Conservation (phyloP, 2,113 vertebrate genomes). For the Accipiter virgatus region DNA sequence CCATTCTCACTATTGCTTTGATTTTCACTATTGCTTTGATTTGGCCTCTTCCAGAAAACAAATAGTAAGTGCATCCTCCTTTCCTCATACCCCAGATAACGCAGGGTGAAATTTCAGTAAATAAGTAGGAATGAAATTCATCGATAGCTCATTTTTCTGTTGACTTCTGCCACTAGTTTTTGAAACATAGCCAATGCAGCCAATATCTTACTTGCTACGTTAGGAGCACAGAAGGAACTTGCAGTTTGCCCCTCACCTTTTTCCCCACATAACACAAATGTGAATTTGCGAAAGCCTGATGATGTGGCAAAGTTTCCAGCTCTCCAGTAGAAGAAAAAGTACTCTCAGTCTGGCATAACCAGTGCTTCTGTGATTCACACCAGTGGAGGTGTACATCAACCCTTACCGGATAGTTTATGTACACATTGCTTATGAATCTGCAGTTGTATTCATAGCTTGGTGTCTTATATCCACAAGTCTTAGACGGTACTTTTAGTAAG, state of each 20-base stretch:
- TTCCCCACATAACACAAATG: background rate
- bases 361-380: background rate
- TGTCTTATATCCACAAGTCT: background rate
- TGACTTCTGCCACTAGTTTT: background rate
- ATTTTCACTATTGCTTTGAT: background rate
- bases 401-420: background rate
- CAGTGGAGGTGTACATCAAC: background rate
- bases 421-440: background rate
- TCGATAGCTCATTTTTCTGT: background rate
- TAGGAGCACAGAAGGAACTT: background rate
- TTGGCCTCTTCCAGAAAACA: background rate
- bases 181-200: background rate
- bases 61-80: background rate
- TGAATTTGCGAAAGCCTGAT: background rate
- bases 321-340: background rate
- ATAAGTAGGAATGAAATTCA: background rate
- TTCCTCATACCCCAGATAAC: background rate
- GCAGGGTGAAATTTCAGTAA: background rate
- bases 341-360: background rate
- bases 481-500: background rate
- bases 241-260: background rate
- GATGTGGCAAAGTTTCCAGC: background rate
- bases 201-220: background rate
- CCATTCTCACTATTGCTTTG: background rate
- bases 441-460: background rate